Base-by-base conservation (phyloP, 2,113 vertebrate species). In the Lamprotornis superbus region DNA sequence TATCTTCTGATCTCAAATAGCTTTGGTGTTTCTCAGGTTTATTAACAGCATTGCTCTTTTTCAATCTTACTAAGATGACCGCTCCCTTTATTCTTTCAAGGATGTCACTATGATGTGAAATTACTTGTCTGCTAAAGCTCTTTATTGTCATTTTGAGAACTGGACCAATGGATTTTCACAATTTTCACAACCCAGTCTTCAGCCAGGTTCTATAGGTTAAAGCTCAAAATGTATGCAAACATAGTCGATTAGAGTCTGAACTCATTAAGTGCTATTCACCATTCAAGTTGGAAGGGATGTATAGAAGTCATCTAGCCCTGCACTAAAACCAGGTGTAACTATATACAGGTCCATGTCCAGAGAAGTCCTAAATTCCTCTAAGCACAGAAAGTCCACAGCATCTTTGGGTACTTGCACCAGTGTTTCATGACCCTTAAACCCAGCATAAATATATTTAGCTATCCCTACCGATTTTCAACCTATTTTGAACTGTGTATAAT, bases 151-250 rank as follows among this genome's bases (percentile, higher is more conserved):
- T 21, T 28, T 44, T 46, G 15, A 79, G 15, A 39, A 76, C 20
- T 2, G 1, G 22, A 59, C 16, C 4, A 6, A 15, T 50, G 25
- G 37, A 44, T 16, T 33, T 88, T 3, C 47, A 49, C 30, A 76
- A 47, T 44, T 78, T 53, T 53, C n/a, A 39, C 39, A 82, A 15
- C 11, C 7, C 0, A 0, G 9, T 65, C 19, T 75, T 65, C 70
- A 68, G 18, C 11, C n/a, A 75, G 13, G 9, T 67, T 75, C 35
- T 20, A 21, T 1, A 55, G 20, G 5, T 47, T 47, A 69, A 80
- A 73, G 12, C 44, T 80, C 30, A 35, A 40, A n/a, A n/a, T 2
- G 0, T 10, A 39, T 2, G 0, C 31, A 77, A 68, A 42, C 3
- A 19, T 40, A 33, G 39, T 73, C 21, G 22, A 27, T 39, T 37